These are phyloP conservation scores for Parochlus steinenii DNA, from an alignment of 2,888 invertebrate genomes.

Conservation along the genomic window DNA sequence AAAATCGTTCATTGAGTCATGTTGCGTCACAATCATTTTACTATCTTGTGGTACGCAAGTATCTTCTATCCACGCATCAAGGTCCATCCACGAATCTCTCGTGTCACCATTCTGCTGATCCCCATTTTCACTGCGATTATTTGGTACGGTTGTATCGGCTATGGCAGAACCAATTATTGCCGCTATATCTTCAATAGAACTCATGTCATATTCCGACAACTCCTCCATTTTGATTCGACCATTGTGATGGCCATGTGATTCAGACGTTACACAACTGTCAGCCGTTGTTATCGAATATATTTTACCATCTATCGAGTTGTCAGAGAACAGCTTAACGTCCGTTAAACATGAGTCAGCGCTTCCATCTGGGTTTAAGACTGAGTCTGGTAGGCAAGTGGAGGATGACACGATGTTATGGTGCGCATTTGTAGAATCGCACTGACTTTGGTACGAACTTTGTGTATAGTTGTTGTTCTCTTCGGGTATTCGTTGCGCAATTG, in stretches of 20 bases:
- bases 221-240: too few species aligned
- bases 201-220: conserved; percentile 40
- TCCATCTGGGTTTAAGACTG: conserved; percentile 33
- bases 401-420: conserved; percentile 55
- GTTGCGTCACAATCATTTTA: conserved; percentile 44
- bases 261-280: conserved; percentile 35
- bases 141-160: conserved; percentile 74
- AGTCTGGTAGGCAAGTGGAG: conserved; percentile 50
- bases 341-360: conserved; percentile 33
- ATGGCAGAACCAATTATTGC: conserved; percentile 79
- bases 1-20: conserved; percentile 47
- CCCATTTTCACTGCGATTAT: conserved; percentile 41
- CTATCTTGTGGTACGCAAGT: conserved; percentile 57
- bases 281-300: conserved; percentile 30
- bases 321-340: conserved; percentile 42
- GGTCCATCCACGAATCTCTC: conserved; percentile 74
- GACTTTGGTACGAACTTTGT: conserved; percentile 37
- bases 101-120: conserved; percentile 56
- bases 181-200: conserved; percentile 66
- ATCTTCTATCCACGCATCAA: conserved; percentile 74
- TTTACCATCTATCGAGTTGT: conserved; percentile 35
- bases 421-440: conserved; percentile 8
- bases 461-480: conserved; percentile 54
- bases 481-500: conserved; percentile 59
- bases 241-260: conserved; percentile 33